These are phyloP conservation scores for Cylindroiulus punctatus DNA, from an alignment of 2,888 invertebrate species.

Conservation along the genomic window DNA sequence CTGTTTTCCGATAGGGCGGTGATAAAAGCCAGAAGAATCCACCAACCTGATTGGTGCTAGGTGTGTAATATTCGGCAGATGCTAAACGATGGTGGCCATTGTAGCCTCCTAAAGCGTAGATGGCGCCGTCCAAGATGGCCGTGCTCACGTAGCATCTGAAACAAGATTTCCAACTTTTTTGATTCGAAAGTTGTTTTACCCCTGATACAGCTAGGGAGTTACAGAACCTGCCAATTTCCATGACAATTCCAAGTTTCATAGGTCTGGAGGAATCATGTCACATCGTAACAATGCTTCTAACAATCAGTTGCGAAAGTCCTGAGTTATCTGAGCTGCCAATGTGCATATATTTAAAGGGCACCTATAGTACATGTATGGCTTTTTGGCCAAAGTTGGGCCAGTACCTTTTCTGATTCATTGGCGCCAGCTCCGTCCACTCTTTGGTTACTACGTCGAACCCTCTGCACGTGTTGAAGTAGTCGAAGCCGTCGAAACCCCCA, in stretches of 20 bases:
- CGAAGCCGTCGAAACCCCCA: conserved; percentile 53
- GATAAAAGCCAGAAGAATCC: too few species aligned
- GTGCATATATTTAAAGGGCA: too few species aligned
- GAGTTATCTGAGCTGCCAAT: conserved; percentile 76
- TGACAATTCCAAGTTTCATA: too few species aligned
- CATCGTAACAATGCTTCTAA: too few species aligned
- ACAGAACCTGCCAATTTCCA: too few species aligned
- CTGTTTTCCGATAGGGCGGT: too few species aligned
- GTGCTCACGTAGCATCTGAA: conserved; percentile 52
- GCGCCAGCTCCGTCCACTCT: conserved; percentile 83
- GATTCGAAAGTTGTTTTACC: too few species aligned
- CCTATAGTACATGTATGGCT: too few species aligned
- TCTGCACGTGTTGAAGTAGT: conserved; percentile 85
- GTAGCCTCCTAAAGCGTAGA: conserved; percentile 52
- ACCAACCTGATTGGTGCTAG: conserved; percentile 38
- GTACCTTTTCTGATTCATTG: conserved; percentile 83
- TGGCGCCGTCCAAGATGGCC: conserved; percentile 7
- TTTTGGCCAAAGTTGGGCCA: conserved; percentile 60
- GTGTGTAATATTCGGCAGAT: conserved; percentile 33
- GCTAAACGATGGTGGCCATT: conserved; percentile 31
- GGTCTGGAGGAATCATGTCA: too few species aligned
- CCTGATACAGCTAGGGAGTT: too few species aligned
- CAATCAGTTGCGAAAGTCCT: conserved; percentile 64
- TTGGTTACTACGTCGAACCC: conserved; percentile 88
- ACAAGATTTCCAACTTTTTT: too few species aligned